Conservation (phyloP, 2,113 vertebrate species). For the Microcebus jonahi region DNA sequence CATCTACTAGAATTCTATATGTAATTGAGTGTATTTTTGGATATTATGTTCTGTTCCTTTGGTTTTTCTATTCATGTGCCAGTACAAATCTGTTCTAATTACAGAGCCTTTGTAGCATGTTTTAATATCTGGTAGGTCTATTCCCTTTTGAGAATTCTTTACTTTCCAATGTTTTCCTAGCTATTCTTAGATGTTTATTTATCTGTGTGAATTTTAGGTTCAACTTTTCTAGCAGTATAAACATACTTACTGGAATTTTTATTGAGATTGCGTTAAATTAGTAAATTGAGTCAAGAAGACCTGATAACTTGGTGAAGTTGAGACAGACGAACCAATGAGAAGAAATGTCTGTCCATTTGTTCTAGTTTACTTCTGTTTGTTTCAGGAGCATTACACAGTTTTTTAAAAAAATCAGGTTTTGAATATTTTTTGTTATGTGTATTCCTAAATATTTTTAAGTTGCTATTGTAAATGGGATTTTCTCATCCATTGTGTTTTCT, state of each 20-base stretch:
- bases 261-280: not conserved
- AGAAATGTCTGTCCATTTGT: not conserved
- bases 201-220: not conserved
- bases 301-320: not conserved
- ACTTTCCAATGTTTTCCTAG: not conserved
- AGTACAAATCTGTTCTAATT: not conserved
- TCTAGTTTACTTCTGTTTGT: not conserved
- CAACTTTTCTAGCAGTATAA: not conserved
- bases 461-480: not conserved
- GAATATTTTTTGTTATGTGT: not conserved
- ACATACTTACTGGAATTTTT: conserved; percentile 30
- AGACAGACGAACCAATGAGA: not conserved
- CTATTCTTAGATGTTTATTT: not conserved
- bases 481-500: not conserved
- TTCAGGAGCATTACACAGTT: not conserved
- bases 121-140: not conserved
- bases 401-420: not conserved
- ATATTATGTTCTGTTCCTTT: not conserved
- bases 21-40: not conserved
- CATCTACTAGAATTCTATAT: not conserved
- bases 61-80: not conserved
- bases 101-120: not conserved
- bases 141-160: not conserved
- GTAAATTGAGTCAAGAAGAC: not conserved
- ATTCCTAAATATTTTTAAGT: not conserved